phyloP scores from a whole-genome alignment of 1,140 invertebrate species.

The Cyclargus thomasi region DNA sequence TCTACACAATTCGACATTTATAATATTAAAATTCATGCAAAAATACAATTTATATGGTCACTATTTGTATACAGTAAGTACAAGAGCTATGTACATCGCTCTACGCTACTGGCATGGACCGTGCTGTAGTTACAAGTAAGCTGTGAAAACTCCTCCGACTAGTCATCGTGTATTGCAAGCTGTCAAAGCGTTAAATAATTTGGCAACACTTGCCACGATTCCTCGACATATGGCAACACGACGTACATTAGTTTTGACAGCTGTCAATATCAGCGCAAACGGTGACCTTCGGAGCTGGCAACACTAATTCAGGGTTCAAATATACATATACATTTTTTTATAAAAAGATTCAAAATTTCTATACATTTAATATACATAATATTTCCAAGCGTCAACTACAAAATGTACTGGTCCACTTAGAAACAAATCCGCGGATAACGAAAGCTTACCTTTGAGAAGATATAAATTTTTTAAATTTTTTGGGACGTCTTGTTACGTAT shows the following conservation, averaged over 20 bases:
- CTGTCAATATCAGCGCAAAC: constrained; percentile 15
- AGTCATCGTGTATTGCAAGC: constrained; percentile 13
- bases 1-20: constrained; percentile 32
- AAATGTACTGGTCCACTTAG: constrained; percentile 3
- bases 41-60: constrained; percentile 48
- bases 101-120: constrained; percentile 38
- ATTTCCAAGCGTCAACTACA: constrained; percentile 13
- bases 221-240: neutral
- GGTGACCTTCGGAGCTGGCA: constrained; percentile 19
- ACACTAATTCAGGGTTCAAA: constrained; percentile 18
- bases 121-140: constrained; percentile 27
- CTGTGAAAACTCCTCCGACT: constrained; percentile 10
- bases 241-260: constrained; percentile 16
- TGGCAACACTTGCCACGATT: neutral
- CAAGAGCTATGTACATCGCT: constrained; percentile 42
- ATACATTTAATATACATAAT: constrained; percentile 23
- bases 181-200: neutral
- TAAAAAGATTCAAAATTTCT: constrained; percentile 13
- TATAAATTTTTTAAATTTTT: neutral
- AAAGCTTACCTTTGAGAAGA: neutral
- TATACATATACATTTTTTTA: constrained; percentile 2
- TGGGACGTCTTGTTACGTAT: constrained; percentile 14
- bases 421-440: neutral
- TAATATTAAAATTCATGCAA: constrained; percentile 48
- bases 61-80: constrained; percentile 35